Percentiles rank a stretch among this genome's conserved stretches.
phyloP scores from a whole-genome alignment of 64 coral and sea anemone species.

The Montipora capricornis region DNA sequence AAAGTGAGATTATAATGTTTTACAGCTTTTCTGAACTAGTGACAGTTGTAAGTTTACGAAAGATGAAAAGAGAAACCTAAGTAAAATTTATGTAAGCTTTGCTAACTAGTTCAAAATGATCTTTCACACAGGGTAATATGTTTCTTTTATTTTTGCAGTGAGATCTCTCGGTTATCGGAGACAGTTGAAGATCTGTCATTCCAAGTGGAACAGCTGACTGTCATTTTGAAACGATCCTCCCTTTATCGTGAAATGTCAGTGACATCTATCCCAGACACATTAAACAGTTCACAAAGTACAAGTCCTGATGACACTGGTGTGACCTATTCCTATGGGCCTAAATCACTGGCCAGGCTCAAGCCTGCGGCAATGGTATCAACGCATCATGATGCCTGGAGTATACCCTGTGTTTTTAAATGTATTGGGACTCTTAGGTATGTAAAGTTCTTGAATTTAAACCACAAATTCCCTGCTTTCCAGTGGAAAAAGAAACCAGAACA shows the following conservation, averaged over 20 bases:
- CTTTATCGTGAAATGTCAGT: conserved; percentile 88
- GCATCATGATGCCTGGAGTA: conserved; percentile 86
- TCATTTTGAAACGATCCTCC: conserved; percentile 81
- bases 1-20: too few relatives aligned
- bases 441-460: background rate
- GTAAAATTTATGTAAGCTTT: background rate
- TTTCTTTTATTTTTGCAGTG: conserved; percentile 49
- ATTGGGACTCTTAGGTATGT: conserved; percentile 93
- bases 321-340: conserved; percentile 55
- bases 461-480: background rate
- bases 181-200: conserved; percentile 90
- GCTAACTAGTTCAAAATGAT: background rate
- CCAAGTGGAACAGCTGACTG: conserved; percentile 84
- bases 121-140: background rate
- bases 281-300: conserved; percentile 59
- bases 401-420: conserved; percentile 96
- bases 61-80: too few relatives aligned
- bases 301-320: conserved; percentile 75
- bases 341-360: conserved; percentile 26
- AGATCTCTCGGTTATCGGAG: conserved; percentile 85
- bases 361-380: conserved; percentile 65
- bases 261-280: conserved; percentile 87
- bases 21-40: too few relatives aligned
- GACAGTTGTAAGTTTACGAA: too few relatives aligned
- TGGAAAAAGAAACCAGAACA: too few relatives aligned